These are phyloP conservation scores for Sebastes glaucus DNA, from an alignment of 2,797 vertebrate genomes.

Conservation along the genomic window DNA sequence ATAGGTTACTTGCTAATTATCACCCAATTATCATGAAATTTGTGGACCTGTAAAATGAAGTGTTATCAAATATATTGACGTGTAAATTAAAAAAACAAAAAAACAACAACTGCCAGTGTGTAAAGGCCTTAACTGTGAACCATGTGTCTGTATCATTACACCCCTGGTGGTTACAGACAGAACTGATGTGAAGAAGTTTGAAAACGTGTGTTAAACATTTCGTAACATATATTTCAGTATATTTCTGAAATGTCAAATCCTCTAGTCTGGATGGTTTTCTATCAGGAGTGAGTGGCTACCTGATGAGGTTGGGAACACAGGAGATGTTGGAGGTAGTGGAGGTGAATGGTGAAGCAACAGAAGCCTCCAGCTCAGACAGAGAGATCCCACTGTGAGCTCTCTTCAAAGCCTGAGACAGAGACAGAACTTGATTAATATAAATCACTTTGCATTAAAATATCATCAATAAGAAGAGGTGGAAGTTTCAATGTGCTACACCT, in stretches of 20 bases:
- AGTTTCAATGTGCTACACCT: not conserved
- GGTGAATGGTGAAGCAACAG: slow-evolving; percentile 97
- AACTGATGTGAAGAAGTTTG: not conserved
- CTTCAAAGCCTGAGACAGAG: slow-evolving; percentile 89
- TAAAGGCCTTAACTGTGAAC: not conserved
- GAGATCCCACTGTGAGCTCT: slow-evolving; percentile 96
- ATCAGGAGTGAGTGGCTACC: slow-evolving; percentile 75
- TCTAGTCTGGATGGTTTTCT: not conserved
- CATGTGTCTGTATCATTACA: not conserved
- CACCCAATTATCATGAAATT: too few relatives aligned
- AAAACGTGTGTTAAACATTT: not conserved
- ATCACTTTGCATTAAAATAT: not conserved
- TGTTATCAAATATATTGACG: too few relatives aligned
- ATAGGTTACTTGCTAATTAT: too few relatives aligned
- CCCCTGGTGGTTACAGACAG: not conserved
- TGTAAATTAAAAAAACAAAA: too few relatives aligned
- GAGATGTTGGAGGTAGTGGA: slow-evolving; percentile 94
- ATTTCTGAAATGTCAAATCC: not conserved
- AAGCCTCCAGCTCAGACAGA: slow-evolving; percentile 96
- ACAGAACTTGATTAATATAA: not conserved
- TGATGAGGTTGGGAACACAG: slow-evolving; percentile 96
- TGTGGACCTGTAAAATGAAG: too few relatives aligned
- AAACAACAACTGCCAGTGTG: too few relatives aligned
- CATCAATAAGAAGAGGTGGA: not conserved
- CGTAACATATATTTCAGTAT: not conserved